Conservation (phyloP, 2,113 vertebrate genomes). For the Cryptotis parvus region DNA sequence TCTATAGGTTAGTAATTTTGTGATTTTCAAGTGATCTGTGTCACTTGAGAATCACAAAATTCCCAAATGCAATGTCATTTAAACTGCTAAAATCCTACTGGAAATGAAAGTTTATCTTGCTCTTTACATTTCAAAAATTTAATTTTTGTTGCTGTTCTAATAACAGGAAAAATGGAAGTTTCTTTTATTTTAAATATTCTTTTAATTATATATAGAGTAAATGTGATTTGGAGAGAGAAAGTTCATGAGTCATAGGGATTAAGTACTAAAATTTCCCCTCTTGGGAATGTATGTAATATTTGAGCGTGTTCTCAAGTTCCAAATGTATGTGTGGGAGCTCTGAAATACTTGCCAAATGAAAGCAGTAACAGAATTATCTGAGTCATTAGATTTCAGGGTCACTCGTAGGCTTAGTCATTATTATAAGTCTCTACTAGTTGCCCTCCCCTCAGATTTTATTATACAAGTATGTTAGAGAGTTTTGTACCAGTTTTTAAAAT, state of each 20-base stretch:
- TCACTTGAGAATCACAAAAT: too few relatives aligned
- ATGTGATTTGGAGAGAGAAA: constrained; percentile 15
- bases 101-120: neutral
- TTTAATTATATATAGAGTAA: constrained; percentile 54
- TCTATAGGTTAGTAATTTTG: neutral
- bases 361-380: neutral
- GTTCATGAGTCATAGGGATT: neutral
- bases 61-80: neutral
- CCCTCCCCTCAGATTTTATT: neutral
- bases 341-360: constrained; percentile 38
- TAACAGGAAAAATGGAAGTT: constrained; percentile 40
- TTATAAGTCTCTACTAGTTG: constrained; percentile 26
- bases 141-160: constrained; percentile 49
- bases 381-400: constrained; percentile 8
- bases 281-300: neutral
- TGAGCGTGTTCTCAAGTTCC: neutral
- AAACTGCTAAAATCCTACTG: constrained; percentile 9
- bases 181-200: constrained; percentile 39
- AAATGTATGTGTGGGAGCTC: neutral
- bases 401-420: constrained; percentile 42
- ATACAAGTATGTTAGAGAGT: constrained; percentile 29
- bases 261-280: neutral
- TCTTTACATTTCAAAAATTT: constrained; percentile 27
- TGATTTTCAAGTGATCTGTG: neutral
- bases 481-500: neutral